Conservation (phyloP, 2,888 invertebrate genomes). For the Heliconius charithonia region DNA sequence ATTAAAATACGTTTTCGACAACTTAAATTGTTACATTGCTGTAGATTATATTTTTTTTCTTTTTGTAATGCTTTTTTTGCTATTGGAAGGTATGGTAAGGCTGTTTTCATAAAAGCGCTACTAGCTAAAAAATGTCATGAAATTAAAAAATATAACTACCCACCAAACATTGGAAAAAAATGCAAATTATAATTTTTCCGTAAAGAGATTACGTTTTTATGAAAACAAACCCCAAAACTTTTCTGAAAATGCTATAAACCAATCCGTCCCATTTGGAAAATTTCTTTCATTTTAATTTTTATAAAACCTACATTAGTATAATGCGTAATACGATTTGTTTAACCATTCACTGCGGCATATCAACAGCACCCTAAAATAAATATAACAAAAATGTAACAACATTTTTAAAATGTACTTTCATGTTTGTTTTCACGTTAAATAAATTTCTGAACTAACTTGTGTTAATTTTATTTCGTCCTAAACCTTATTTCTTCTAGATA, state of each 20-base stretch:
- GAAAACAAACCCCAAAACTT: constrained; percentile 31
- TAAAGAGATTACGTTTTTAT: constrained; percentile 22
- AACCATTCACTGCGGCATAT: constrained; percentile 74
- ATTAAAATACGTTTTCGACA: not conserved
- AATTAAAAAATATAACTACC: not conserved
- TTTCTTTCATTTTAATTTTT: constrained; percentile 34
- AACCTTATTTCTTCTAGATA: not conserved
- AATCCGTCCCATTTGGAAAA: constrained; percentile 66
- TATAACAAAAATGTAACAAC: constrained; percentile 67
- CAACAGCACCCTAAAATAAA: constrained; percentile 62
- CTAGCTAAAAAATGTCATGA: not conserved
- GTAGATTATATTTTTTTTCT: not conserved
- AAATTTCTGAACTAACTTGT: constrained; percentile 64
- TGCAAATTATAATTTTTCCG: not conserved
- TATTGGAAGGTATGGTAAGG: constrained; percentile 8
- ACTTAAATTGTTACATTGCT: not conserved
- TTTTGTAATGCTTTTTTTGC: not conserved
- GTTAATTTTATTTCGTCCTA: constrained; percentile 41
- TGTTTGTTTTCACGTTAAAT: constrained; percentile 78
- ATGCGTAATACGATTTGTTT: constrained; percentile 60
- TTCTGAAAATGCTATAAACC: constrained; percentile 38
- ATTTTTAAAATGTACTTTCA: constrained; percentile 78
- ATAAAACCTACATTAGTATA: constrained; percentile 40
- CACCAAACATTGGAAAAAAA: no score
- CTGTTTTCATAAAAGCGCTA: constrained; percentile 19